Evolutionary conservation across 2,113 vertebrate species (phyloP).

Genomic region (Gopherus evgoodei): DNA sequence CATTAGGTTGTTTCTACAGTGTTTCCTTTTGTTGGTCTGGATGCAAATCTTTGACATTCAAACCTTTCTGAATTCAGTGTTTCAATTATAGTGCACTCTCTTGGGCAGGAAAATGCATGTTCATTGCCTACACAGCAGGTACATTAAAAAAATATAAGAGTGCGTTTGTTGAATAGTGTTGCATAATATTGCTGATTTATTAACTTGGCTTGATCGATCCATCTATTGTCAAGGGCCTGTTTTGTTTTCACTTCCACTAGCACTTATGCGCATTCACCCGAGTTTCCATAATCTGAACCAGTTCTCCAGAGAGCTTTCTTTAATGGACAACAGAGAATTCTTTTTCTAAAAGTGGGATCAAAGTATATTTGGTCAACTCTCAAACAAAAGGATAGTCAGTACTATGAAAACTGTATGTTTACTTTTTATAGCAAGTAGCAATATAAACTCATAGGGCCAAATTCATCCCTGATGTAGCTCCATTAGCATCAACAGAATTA

Average conservation of each 20-base stretch:
- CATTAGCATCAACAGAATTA: constrained; percentile 52
- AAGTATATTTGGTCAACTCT: constrained; percentile 56
- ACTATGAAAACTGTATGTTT: constrained; percentile 62
- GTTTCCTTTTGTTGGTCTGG: constrained; percentile 15
- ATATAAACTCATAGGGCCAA: constrained; percentile 29
- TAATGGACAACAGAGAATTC: constrained; percentile 69
- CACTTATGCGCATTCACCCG: constrained; percentile 60
- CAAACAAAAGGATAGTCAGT: constrained; percentile 65
- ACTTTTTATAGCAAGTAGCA: constrained; percentile 57
- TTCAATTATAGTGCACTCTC: constrained; percentile 42
- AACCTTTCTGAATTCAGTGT: constrained; percentile 57
- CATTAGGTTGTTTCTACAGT: not conserved
- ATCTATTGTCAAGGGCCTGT: constrained; percentile 64
- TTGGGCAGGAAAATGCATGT: constrained; percentile 64
- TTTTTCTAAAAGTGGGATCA: constrained; percentile 69
- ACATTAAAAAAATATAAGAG: not conserved
- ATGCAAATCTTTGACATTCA: constrained; percentile 48
- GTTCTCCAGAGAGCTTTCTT: constrained; percentile 65
- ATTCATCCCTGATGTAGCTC: constrained; percentile 49
- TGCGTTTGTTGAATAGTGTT: constrained; percentile 58
- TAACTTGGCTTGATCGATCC: constrained; percentile 66
- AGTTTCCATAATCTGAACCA: constrained; percentile 64
- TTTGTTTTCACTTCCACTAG: constrained; percentile 69
- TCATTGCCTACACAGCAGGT: constrained; percentile 68
- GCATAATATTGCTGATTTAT: constrained; percentile 69